Evolutionary conservation across 1,140 invertebrate genomes (phyloP), one percentile per base, ranked within the genome.

Genomic region (Tachypleus tridentatus): DNA sequence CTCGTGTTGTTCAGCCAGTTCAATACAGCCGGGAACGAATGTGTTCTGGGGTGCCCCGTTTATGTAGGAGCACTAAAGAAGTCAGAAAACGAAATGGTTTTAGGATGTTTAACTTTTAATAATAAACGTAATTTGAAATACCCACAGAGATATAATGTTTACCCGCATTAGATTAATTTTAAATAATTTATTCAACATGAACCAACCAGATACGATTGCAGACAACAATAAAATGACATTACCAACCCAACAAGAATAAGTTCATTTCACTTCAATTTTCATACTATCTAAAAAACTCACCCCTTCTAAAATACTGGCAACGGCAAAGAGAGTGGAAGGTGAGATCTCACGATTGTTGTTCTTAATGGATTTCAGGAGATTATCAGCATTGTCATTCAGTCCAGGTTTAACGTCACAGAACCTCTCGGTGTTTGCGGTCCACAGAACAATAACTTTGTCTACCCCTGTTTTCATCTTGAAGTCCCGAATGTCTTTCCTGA

Each of bases 1-100:
- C 8, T 82, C 80, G 11, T 84, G 76, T 68, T 81, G 78, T 74
- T 92, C 84, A 0, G 93, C 92, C 70, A 93, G 79, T 72, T 97
- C 86, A 7, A 95, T 80, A 2, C 89, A 81, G 11, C 92, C 95
- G 0, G 91, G 88, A 53, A 97, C 91, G 73, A 97, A 87, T 0
- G 94, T 96, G 76, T 98, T 98, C 78, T 98, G 95, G 0, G 95
- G 94, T 0, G 93, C 95, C 0, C 95, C 95, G 78, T 98, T 98
- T 67, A 98, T 91, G 78, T 92, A 98, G 51, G 87, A 86, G 71
- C 87, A 88, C 87, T 91, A 59, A 1, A 64, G 60, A 5, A 9
- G 48, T 5, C 5, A 57, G 10, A 58, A 47, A 29, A 29, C 29
- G 29, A 29, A 29, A 29, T 29, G 29, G 0, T 29, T 29, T 29